Conservation (phyloP, 37 sponge, comb jelly and placozoan genomes). For the Corticium candelabrum region DNA sequence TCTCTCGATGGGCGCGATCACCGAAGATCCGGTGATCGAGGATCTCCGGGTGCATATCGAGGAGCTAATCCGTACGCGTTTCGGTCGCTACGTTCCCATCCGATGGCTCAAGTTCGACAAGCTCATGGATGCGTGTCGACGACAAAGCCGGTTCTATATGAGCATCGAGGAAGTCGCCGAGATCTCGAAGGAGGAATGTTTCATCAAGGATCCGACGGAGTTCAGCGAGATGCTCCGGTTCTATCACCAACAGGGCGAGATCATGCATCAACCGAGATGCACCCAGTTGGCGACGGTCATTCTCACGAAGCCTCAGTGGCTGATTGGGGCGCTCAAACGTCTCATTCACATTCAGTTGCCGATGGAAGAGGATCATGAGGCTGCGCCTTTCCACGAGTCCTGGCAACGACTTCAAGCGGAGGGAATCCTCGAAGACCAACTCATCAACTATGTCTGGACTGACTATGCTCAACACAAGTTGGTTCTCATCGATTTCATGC, state of each 20-base stretch:
- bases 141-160: background rate
- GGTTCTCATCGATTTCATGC: background rate
- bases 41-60: background rate
- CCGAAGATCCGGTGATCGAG: background rate
- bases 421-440: slow-evolving; percentile 1
- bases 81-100: background rate
- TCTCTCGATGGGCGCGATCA: background rate
- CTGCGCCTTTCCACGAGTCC: background rate
- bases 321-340: slow-evolving; percentile 3
- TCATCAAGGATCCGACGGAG: background rate
- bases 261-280: background rate
- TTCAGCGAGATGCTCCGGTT: background rate
- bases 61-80: background rate
- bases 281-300: background rate
- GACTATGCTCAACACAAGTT: background rate
- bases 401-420: background rate
- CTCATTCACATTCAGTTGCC: background rate
- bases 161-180: background rate
- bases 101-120: background rate
- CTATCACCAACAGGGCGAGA: background rate
- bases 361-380: background rate
- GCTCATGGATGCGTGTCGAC: background rate
- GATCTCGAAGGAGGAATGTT: background rate
- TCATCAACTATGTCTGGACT: background rate
- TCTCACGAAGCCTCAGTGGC: slow-evolving; percentile 3